phyloP scores from a whole-genome alignment of 2,797 vertebrate genomes.

The Paramormyrops hopkinsi region DNA sequence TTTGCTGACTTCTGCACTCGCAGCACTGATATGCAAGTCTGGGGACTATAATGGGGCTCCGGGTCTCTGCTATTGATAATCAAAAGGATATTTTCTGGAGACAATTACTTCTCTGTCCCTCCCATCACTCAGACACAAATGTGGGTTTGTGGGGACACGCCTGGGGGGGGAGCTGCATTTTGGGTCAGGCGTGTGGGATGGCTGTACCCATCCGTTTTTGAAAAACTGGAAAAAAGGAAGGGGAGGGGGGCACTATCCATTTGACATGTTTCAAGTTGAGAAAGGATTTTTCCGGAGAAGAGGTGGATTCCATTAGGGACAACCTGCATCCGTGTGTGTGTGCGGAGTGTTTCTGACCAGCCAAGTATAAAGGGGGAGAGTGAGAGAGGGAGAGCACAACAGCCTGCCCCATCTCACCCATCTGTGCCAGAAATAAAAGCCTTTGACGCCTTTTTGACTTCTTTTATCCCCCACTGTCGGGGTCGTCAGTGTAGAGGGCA shows the following conservation, averaged over 20 bases:
- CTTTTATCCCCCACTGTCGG: not conserved
- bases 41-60: slow-evolving; percentile 42
- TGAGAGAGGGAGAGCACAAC: slow-evolving; percentile 23
- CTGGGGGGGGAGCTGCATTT: not conserved
- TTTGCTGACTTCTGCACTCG: slow-evolving; percentile 30
- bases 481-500: not conserved
- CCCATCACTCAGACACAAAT: not conserved
- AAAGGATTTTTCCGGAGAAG: slow-evolving; percentile 54
- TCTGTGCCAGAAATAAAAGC: not conserved
- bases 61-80: slow-evolving; percentile 53
- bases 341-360: slow-evolving; percentile 31
- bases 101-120: not conserved
- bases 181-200: not conserved
- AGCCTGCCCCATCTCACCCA: slow-evolving; percentile 16
- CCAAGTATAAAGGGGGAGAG: slow-evolving; percentile 32
- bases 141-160: not conserved
- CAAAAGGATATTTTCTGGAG: slow-evolving; percentile 39
- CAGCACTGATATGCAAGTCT: slow-evolving; percentile 47
- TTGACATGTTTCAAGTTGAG: slow-evolving; percentile 33
- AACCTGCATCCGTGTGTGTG: slow-evolving; percentile 49
- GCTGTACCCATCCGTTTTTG: slow-evolving; percentile 35
- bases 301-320: slow-evolving; percentile 63
- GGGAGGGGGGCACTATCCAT: slow-evolving; percentile 40
- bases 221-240: slow-evolving; percentile 37
- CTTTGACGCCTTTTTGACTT: not conserved